These are phyloP conservation scores for Tholera decimalis DNA, from an alignment of 2,888 invertebrate genomes.

Conservation along the genomic window DNA sequence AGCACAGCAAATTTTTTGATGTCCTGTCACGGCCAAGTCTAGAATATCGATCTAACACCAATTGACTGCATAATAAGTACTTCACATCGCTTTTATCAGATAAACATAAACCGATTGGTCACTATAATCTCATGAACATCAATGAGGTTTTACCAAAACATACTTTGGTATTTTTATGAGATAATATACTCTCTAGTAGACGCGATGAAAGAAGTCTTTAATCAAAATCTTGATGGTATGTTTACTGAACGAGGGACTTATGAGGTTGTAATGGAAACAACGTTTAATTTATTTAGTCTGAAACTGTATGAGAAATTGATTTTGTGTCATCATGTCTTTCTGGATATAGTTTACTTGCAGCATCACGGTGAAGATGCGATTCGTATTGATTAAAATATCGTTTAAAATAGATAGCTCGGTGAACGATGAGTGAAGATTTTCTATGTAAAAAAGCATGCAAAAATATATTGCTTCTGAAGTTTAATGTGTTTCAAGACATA, in stretches of 20 bases:
- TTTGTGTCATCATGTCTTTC: background rate
- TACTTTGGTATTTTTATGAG: constrained; percentile 54
- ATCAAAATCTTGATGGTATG: constrained; percentile 34
- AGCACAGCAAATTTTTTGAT: constrained; percentile 36
- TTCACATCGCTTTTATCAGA: constrained; percentile 79
- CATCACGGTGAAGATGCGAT: constrained; percentile 34
- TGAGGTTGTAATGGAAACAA: constrained; percentile 40
- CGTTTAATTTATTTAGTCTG: constrained; percentile 30
- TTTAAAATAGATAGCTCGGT: constrained; percentile 43
- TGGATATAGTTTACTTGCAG: constrained; percentile 15
- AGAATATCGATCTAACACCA: constrained; percentile 78
- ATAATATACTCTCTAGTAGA: constrained; percentile 43
- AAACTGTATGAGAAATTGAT: constrained; percentile 25
- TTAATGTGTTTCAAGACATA: constrained; percentile 59
- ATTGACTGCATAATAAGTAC: constrained; percentile 66
- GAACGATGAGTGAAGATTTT: constrained; percentile 61
- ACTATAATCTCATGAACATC: constrained; percentile 78
- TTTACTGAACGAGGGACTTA: constrained; percentile 40
- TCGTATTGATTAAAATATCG: constrained; percentile 59
- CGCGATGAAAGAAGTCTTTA: constrained; percentile 17
- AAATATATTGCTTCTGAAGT: constrained; percentile 43
- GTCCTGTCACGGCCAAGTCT: constrained; percentile 53
- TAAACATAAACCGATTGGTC: constrained; percentile 80
- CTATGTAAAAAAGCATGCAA: constrained; percentile 74
- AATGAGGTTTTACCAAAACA: constrained; percentile 73